Conservation (phyloP, 1,140 invertebrate species). For the Eriocheir sinensis region DNA sequence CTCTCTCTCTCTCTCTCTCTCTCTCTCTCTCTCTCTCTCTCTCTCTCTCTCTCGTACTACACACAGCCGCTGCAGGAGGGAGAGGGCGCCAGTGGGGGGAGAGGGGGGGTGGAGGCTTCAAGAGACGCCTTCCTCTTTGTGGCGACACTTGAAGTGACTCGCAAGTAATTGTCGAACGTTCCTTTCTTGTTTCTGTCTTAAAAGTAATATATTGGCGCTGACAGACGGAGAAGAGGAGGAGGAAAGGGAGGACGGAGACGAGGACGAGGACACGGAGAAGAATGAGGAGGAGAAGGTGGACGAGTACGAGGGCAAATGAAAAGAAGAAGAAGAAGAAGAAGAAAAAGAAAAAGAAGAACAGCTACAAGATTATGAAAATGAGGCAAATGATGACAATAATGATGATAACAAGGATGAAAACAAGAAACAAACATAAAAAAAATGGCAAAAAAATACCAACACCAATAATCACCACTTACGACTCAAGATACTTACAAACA, state of each 20-base stretch:
- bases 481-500: too few relatives aligned
- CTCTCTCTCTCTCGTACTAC: constrained; percentile 26
- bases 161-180: not conserved
- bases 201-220: not conserved
- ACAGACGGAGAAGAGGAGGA: not conserved
- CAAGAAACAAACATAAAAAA: too few relatives aligned
- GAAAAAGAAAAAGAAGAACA: too few relatives aligned
- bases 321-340: not conserved
- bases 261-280: not conserved
- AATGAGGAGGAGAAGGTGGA: not conserved
- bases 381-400: too few relatives aligned
- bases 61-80: not conserved
- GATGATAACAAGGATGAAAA: too few relatives aligned
- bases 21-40: constrained; percentile 31
- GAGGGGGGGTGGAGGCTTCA: not conserved
- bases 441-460: too few relatives aligned
- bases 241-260: not conserved
- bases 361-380: too few relatives aligned
- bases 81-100: not conserved
- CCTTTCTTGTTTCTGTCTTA: not conserved
- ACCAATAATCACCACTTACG: too few relatives aligned
- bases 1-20: not conserved
- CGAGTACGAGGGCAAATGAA: not conserved
- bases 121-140: not conserved
- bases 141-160: not conserved